Percentiles rank a stretch among this genome's conserved stretches.
These are phyloP conservation scores for Coremacera marginata DNA, from an alignment of 2,888 invertebrate genomes.

Conservation along the genomic window DNA sequence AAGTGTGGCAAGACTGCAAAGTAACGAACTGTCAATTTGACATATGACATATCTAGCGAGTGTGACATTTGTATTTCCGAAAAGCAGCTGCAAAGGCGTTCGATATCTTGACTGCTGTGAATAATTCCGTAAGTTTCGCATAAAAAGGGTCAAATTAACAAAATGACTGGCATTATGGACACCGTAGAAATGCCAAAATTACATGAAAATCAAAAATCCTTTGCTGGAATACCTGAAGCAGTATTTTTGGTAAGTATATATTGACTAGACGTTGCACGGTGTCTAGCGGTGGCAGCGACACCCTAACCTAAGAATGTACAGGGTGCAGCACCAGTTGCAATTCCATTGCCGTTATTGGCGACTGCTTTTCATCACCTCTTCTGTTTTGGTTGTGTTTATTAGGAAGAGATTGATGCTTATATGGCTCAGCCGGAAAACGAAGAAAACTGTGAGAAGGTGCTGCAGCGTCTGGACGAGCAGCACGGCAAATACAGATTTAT, in stretches of 20 bases:
- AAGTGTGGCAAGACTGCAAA: background rate
- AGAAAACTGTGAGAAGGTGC: constrained; percentile 85
- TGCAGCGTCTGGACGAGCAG: constrained; percentile 89
- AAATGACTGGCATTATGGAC: constrained; percentile 65
- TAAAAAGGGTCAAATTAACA: constrained; percentile 47
- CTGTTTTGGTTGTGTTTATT: constrained; percentile 18
- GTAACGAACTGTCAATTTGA: constrained; percentile 1
- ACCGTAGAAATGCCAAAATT: constrained; percentile 67
- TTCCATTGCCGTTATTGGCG: background rate
- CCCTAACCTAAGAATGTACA: constrained; percentile 46
- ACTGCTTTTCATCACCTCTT: background rate
- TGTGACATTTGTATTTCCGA: constrained; percentile 27
- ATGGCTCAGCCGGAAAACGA: constrained; percentile 88
- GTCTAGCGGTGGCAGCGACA: constrained; percentile 23
- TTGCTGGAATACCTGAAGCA: constrained; percentile 89
- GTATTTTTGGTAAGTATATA: constrained; percentile 82
- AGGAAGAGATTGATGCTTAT: constrained; percentile 96
- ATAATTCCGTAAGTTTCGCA: constrained; percentile 47
- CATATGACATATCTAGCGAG: background rate
- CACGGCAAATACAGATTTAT: constrained; percentile 98
- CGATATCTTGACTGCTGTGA: constrained; percentile 47
- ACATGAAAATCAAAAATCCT: constrained; percentile 71
- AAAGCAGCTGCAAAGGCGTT: constrained; percentile 14
- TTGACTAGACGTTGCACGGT: background rate
- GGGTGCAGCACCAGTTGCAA: constrained; percentile 15